A percentile compares a stretch with the other conserved stretches of the same genome.
These are phyloP conservation scores for Spodoptera exigua DNA, from an alignment of 2,888 invertebrate species.

Conservation along the genomic window DNA sequence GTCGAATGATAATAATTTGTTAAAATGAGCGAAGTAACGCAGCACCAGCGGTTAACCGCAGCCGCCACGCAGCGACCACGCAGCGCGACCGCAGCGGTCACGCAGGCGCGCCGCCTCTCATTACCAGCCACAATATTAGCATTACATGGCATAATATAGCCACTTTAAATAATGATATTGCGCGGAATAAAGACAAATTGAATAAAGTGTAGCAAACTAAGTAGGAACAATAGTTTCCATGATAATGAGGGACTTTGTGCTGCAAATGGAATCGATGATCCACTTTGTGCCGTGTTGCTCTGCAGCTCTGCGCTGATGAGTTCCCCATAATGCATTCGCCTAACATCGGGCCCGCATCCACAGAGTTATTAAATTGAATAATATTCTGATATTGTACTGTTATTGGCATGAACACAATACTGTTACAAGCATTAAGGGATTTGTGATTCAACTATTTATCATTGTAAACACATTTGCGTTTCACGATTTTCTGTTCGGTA, in stretches of 20 bases:
- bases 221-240: constrained; percentile 15
- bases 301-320: neutral
- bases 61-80: constrained; percentile 34
- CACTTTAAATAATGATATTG: constrained; percentile 41
- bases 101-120: constrained; percentile 37
- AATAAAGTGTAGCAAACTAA: constrained; percentile 34
- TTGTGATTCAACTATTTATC: no score
- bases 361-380: constrained; percentile 16
- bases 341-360: constrained; percentile 1
- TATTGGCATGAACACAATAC: neutral
- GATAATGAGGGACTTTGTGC: constrained; percentile 10
- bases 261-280: constrained; percentile 18
- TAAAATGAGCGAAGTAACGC: constrained; percentile 24
- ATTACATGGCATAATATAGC: constrained; percentile 36
- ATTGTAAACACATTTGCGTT: no score
- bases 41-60: constrained; percentile 26
- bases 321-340: constrained; percentile 2
- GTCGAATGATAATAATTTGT: constrained; percentile 34
- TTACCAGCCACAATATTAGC: constrained; percentile 47
- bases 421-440: no score
- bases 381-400: constrained; percentile 22
- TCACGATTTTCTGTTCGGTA: no score
- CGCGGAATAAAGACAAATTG: constrained; percentile 29
- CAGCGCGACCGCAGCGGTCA: constrained; percentile 25
- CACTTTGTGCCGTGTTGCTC: constrained; percentile 6